Percentiles rank a stretch among this genome's conserved stretches.
Evolutionary conservation across 1,140 invertebrate species (phyloP).

Genomic region (Drosophila sturtevanti): DNA sequence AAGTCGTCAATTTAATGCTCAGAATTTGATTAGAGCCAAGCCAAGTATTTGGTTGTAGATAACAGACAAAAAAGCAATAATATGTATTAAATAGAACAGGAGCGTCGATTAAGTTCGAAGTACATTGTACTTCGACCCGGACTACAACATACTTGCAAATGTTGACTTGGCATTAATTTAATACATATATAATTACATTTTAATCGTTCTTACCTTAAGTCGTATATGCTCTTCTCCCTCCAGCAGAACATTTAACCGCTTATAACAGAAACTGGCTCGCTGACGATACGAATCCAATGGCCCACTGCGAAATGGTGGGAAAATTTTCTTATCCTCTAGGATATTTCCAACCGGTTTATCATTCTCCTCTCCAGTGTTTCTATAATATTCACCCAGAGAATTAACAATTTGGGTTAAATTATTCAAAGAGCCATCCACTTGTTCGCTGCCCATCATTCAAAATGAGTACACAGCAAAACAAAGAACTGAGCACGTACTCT

Average conservation of each 20-base stretch:
- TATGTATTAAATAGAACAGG: conserved; percentile 3
- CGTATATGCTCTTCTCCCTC: conserved; percentile 86
- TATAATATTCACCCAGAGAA: conserved; percentile 29
- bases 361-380: conserved; percentile 35
- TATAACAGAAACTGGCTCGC: conserved; percentile 92
- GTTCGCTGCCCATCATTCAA: background rate
- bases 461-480: background rate
- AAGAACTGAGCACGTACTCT: background rate
- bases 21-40: conserved; percentile 8
- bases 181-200: conserved; percentile 9
- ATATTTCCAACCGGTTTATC: conserved; percentile 46
- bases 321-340: conserved; percentile 75
- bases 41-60: background rate
- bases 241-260: conserved; percentile 89
- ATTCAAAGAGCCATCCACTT: conserved; percentile 9
- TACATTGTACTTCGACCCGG: conserved; percentile 47
- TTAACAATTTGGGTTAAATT: conserved; percentile 13
- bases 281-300: conserved; percentile 90
- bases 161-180: background rate
- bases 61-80: background rate
- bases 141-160: background rate
- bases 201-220: conserved; percentile 84
- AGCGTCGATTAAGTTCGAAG: background rate
- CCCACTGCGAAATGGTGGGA: conserved; percentile 87
- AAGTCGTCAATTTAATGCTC: background rate